Conservation (phyloP, 2,113 vertebrate genomes). For the Myrmophylax atrothorax region DNA sequence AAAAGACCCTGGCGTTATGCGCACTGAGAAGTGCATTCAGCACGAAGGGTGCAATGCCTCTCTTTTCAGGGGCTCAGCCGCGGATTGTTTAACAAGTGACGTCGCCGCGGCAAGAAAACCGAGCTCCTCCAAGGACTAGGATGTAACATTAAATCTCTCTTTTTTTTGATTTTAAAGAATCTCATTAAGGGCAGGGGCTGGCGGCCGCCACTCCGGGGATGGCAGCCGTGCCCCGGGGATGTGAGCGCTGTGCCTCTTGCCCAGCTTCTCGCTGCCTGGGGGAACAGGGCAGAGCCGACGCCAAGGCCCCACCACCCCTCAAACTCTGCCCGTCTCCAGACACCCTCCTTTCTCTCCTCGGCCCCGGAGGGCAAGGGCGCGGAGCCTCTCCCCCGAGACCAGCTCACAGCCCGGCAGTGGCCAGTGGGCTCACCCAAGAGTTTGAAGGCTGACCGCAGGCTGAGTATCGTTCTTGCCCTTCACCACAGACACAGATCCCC, state of each 20-base stretch:
- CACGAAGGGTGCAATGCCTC: constrained; percentile 68
- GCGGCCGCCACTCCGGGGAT: not conserved
- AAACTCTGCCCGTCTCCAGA: not conserved
- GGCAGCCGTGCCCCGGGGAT: not conserved
- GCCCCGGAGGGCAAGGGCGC: not conserved
- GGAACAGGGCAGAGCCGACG: not conserved
- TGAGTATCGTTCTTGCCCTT: not conserved
- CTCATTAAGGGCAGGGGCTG: constrained; percentile 17
- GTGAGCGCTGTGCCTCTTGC: not conserved
- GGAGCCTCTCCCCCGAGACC: not conserved
- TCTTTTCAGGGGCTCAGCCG: constrained; percentile 63
- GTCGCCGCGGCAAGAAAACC: constrained; percentile 54
- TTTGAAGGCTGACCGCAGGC: not conserved
- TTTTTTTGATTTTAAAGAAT: constrained; percentile 51
- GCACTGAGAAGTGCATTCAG: constrained; percentile 72
- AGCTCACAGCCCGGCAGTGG: not conserved
- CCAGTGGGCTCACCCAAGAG: not conserved
- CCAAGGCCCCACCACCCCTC: not conserved
- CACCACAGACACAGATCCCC: not conserved
- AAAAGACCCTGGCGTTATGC: constrained; percentile 75
- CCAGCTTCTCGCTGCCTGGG: not conserved
- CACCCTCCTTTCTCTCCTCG: not conserved
- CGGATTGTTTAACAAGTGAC: constrained; percentile 66
- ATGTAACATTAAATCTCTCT: constrained; percentile 56
- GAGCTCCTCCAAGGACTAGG: constrained; percentile 54